These are phyloP conservation scores for Ormyrus labotus DNA, from an alignment of 2,888 invertebrate genomes.

Conservation along the genomic window DNA sequence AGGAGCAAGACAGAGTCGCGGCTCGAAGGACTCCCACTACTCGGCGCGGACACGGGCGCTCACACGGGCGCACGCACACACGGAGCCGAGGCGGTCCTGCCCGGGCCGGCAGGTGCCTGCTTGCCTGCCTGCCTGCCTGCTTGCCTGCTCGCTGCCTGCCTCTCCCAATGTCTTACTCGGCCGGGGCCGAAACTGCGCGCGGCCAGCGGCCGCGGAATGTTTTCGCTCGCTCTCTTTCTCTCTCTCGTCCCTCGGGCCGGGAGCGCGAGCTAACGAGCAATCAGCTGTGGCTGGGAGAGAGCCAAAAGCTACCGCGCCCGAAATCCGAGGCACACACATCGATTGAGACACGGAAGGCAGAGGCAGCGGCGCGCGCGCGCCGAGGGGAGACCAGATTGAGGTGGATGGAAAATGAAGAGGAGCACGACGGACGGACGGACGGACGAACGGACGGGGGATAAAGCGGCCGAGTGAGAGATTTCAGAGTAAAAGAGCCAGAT, in stretches of 20 bases:
- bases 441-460: conserved; percentile 56
- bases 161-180: conserved; percentile 17
- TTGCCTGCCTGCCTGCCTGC: conserved; percentile 46
- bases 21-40: conserved; percentile 14
- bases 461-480: conserved; percentile 72
- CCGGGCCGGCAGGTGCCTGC: conserved; percentile 45
- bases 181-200: no score
- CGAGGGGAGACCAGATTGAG: conserved; percentile 52
- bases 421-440: conserved; percentile 47
- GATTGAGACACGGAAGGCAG: conserved; percentile 40
- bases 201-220: no score
- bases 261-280: background rate
- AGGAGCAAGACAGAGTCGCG: conserved; percentile 59
- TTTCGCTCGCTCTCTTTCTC: background rate
- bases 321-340: conserved; percentile 15
- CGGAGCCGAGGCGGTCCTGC: background rate
- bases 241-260: background rate
- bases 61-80: no score
- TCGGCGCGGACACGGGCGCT: no score
- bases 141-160: conserved; percentile 21
- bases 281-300: background rate
- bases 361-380: conserved; percentile 29
- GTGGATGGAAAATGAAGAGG: conserved; percentile 55
- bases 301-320: background rate
- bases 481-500: conserved; percentile 75